Evolutionary conservation across 2,113 vertebrate species (phyloP), one percentile per base, ranked within the genome.

Genomic region (Toxotes jaculatrix): DNA sequence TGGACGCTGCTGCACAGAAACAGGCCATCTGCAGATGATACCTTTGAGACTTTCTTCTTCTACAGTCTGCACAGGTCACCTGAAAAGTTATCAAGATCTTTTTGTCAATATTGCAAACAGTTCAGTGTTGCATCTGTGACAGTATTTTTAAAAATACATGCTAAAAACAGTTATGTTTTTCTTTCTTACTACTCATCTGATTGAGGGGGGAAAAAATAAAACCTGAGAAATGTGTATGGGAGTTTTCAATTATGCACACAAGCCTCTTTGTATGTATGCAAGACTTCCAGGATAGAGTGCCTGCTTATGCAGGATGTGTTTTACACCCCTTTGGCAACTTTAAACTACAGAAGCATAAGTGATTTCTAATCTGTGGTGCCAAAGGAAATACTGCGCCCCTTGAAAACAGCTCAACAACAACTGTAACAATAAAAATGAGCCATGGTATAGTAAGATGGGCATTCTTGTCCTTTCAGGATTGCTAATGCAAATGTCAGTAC

Each of bases 401-500:
- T 53, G 65, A 56, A 59, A 36, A 32, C 70, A 45, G 56, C 74
- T 70, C 66, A 19, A 27, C 23, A 42, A 56, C 64, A 68, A 36
- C 70, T 8, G 0, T 27, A 47, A 64, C 11, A 70, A 63, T 45
- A 76, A 65, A 86, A 36, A 59, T 8, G 40, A 61, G 65, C 60
- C 31, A 5, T 8, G 19, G 42, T 68, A 16, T 81, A 72, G 62
- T n/a, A 62, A 53, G 77, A 82, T 17, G 17, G 27, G 23, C 53
- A 23, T 31, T 43, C 34, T 31, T 70, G 57, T 79, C 55, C 31
- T 77, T 82, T 73, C 47, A 77, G 17, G 47, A 65, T 31, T 55
- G 27, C 59, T 36, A 77, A 77, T 38, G 51, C 32, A 82, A 87
- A 82, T 68, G 67, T 82, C 76, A 66, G 61, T 17, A 19, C 55